phyloP scores from a whole-genome alignment of 2,113 vertebrate species.

The Epinephelus moara region DNA sequence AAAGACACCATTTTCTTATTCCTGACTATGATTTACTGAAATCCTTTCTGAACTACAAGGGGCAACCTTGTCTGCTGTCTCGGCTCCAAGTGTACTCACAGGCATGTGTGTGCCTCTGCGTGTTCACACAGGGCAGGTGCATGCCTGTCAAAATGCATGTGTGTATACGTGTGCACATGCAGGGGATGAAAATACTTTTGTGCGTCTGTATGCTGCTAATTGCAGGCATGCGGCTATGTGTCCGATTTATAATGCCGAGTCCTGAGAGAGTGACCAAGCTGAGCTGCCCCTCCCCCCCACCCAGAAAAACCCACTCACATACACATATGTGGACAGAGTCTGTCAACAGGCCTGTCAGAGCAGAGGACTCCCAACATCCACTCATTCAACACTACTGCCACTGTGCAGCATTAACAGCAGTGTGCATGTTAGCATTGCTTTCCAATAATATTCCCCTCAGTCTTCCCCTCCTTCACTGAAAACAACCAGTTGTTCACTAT shows the following conservation, averaged over 20 bases:
- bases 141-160: slow-evolving; percentile 28
- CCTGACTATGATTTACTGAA: not conserved
- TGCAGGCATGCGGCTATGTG: slow-evolving; percentile 58
- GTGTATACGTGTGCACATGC: not conserved
- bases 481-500: slow-evolving; percentile 7
- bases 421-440: slow-evolving; percentile 70
- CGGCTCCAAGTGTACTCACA: not conserved
- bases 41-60: not conserved
- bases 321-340: slow-evolving; percentile 62
- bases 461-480: not conserved
- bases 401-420: slow-evolving; percentile 64
- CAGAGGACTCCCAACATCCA: slow-evolving; percentile 64
- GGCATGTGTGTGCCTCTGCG: slow-evolving; percentile 16
- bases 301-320: slow-evolving; percentile 4
- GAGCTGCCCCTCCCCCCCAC: slow-evolving; percentile 3
- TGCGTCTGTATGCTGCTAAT: slow-evolving; percentile 45
- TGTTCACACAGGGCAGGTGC: slow-evolving; percentile 1
- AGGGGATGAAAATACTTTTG: slow-evolving; percentile 42
- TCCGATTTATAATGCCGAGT: slow-evolving; percentile 40
- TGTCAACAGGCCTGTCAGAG: slow-evolving; percentile 69
- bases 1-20: not conserved
- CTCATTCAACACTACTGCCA: slow-evolving; percentile 66
- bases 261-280: slow-evolving; percentile 63
- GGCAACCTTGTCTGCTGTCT: not conserved
- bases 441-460: slow-evolving; percentile 54